phyloP scores from a whole-genome alignment of 1,140 invertebrate genomes.

The Aphaenogaster rudis region DNA sequence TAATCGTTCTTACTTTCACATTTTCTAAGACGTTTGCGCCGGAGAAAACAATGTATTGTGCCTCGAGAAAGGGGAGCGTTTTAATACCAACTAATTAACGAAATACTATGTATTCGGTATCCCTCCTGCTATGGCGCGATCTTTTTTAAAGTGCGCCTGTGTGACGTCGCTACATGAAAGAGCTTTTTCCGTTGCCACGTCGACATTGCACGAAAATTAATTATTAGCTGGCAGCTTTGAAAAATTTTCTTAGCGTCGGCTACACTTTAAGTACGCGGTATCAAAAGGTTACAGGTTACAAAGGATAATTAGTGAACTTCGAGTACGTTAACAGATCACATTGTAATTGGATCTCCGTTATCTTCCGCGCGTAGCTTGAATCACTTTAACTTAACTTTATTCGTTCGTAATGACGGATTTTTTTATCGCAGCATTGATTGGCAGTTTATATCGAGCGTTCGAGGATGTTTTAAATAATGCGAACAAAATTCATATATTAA shows the following conservation, averaged over 20 bases:
- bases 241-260: conserved; percentile 58
- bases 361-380: neutral
- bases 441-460: neutral
- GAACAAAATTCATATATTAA: neutral
- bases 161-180: conserved; percentile 51
- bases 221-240: conserved; percentile 56
- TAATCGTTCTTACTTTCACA: conserved; percentile 30
- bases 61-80: neutral
- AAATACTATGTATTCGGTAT: conserved; percentile 47
- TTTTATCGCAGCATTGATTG: neutral
- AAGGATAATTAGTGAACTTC: conserved; percentile 59
- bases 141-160: conserved; percentile 24
- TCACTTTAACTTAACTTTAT: neutral
- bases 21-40: conserved; percentile 19
- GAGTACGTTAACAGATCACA: conserved; percentile 56
- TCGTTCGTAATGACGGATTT: conserved; percentile 8
- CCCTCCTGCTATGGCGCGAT: neutral
- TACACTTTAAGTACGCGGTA: conserved; percentile 25
- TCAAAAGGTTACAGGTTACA: conserved; percentile 55
- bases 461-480: conserved; percentile 35
- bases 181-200: conserved; percentile 38
- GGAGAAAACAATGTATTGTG: conserved; percentile 42
- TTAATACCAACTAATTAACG: conserved; percentile 54
- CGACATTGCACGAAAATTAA: conserved; percentile 60
- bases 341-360: conserved; percentile 55